phyloP scores from a whole-genome alignment of 1,140 invertebrate species.

The Drosophila neocordata region DNA sequence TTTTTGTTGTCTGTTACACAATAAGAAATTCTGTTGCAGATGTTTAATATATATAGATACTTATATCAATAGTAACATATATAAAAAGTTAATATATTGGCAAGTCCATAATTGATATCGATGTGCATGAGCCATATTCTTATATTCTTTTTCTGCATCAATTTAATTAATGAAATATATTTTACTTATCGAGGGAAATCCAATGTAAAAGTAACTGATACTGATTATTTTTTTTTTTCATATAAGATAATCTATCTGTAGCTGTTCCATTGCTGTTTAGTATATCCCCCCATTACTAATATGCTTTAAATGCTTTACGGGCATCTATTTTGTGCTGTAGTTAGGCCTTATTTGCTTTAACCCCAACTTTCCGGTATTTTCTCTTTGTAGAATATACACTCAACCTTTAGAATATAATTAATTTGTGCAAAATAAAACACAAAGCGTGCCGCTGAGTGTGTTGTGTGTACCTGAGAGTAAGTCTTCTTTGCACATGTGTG shows the following conservation, averaged over 20 bases:
- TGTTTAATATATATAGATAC: conserved; percentile 16
- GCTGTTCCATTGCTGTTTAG: no score
- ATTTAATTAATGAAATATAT: no score
- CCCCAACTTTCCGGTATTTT: conserved; percentile 1
- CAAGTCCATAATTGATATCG: no score
- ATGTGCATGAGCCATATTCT: no score
- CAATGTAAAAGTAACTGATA: no score
- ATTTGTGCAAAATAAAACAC: conserved; percentile 29
- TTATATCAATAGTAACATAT: neutral
- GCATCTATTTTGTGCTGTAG: conserved; percentile 4
- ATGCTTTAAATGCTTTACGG: conserved; percentile 13
- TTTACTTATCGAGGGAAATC: no score
- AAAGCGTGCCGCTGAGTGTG: conserved; percentile 44
- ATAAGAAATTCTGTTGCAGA: conserved; percentile 56
- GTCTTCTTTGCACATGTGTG: conserved; percentile 23
- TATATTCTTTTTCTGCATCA: no score
- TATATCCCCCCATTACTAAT: conserved; percentile 9
- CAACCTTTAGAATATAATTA: conserved; percentile 11
- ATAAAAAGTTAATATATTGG: neutral
- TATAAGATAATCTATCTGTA: no score
- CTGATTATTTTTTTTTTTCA: no score
- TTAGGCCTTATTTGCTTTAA: conserved; percentile 23
- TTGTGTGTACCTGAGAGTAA: neutral
- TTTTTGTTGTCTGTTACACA: conserved; percentile 63
- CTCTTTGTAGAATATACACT: neutral